Percentiles rank a stretch among this genome's conserved stretches.
These are phyloP conservation scores for Galeopterus variegatus DNA, from an alignment of 2,113 vertebrate genomes.

Conservation along the genomic window DNA sequence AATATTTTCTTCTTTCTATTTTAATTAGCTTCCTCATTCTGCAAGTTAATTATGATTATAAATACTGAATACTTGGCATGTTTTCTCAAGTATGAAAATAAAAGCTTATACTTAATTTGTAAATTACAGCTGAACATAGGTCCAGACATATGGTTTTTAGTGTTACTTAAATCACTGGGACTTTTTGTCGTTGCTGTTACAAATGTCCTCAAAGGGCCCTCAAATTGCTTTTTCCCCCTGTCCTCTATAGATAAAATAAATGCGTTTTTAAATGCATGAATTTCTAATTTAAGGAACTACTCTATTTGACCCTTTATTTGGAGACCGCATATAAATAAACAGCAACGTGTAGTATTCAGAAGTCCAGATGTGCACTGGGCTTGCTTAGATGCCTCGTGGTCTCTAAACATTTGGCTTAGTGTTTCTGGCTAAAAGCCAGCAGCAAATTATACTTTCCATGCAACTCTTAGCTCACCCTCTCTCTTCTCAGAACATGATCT, in stretches of 20 bases:
- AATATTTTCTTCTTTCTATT: constrained; percentile 70
- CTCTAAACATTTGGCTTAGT: constrained; percentile 71
- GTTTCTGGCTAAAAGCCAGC: constrained; percentile 74
- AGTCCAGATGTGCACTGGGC: constrained; percentile 70
- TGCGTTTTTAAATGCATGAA: constrained; percentile 56
- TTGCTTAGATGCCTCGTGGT: constrained; percentile 40
- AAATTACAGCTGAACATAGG: constrained; percentile 75
- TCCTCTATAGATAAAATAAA: constrained; percentile 61
- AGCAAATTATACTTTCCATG: constrained; percentile 69
- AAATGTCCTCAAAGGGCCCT: constrained; percentile 76
- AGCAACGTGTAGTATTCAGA: neutral
- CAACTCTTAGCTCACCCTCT: constrained; percentile 38
- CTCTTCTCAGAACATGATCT: constrained; percentile 65
- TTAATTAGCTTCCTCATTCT: constrained; percentile 80
- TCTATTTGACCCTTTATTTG: constrained; percentile 69
- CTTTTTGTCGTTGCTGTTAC: constrained; percentile 76
- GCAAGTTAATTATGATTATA: constrained; percentile 79
- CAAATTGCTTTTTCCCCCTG: constrained; percentile 68
- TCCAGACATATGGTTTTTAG: constrained; percentile 83
- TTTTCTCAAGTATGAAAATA: constrained; percentile 84
- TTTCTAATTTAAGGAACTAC: constrained; percentile 75
- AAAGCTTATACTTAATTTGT: constrained; percentile 82
- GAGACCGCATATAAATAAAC: constrained; percentile 56
- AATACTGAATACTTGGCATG: constrained; percentile 81
- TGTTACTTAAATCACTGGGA: constrained; percentile 77